These are phyloP conservation scores for Elachura formosa DNA, from an alignment of 2,113 vertebrate species.

Conservation along the genomic window DNA sequence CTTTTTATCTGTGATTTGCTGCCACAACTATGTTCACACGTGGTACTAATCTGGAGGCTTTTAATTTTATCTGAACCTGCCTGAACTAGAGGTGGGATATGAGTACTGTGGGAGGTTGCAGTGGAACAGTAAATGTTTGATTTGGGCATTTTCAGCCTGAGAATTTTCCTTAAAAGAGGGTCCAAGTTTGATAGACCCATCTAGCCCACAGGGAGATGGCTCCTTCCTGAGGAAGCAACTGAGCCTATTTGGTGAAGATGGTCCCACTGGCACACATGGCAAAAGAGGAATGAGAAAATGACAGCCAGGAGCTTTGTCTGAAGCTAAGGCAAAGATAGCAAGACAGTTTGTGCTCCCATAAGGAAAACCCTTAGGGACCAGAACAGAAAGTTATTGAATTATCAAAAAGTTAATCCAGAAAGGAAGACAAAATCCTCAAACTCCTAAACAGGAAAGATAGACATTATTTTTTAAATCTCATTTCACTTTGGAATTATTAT, in stretches of 20 bases:
- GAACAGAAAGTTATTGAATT: background rate
- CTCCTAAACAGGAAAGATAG: background rate
- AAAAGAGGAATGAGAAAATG: background rate
- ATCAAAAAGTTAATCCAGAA: background rate
- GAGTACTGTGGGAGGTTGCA: background rate
- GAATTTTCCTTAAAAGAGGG: background rate
- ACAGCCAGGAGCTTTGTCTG: background rate
- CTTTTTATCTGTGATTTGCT: background rate
- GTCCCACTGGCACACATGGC: background rate
- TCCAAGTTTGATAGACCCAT: background rate
- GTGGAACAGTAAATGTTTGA: background rate
- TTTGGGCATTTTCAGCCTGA: background rate
- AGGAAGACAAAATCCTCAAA: background rate
- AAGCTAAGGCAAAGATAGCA: background rate
- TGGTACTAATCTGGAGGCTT: background rate
- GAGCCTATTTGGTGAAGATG: background rate
- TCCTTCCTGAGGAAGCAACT: background rate
- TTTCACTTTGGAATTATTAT: background rate
- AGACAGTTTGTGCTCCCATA: background rate
- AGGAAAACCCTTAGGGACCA: background rate
- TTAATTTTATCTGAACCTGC: background rate
- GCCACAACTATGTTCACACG: background rate
- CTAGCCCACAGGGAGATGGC: background rate
- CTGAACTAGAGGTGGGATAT: background rate
- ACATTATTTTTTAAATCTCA: background rate